These are phyloP conservation scores for Hucho hucho DNA, from an alignment of 2,113 vertebrate genomes.

Conservation along the genomic window DNA sequence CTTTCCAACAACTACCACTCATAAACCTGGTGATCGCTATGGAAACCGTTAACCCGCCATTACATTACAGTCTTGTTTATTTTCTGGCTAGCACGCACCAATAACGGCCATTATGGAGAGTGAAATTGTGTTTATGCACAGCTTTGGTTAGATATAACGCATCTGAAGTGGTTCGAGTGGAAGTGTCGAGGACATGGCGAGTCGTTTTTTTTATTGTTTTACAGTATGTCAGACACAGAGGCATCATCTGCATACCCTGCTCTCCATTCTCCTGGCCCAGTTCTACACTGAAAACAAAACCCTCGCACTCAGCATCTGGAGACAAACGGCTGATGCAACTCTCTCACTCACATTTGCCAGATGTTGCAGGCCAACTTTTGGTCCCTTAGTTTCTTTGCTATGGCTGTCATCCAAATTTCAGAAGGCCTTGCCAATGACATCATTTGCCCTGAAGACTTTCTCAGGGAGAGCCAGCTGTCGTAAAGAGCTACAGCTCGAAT, in stretches of 20 bases:
- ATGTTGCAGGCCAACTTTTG: constrained; percentile 40
- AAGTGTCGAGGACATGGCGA: too few species aligned
- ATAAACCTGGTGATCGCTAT: constrained; percentile 15
- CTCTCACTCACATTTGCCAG: constrained; percentile 38
- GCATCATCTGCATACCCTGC: constrained; percentile 38
- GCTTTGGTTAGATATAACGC: background rate
- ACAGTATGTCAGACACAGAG: constrained; percentile 51
- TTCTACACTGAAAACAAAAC: constrained; percentile 59
- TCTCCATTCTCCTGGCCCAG: constrained; percentile 32
- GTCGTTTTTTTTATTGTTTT: constrained; percentile 45
- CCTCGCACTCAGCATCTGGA: constrained; percentile 66
- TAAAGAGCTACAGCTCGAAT: constrained; percentile 38
- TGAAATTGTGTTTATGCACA: background rate
- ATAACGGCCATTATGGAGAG: background rate
- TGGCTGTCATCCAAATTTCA: constrained; percentile 63
- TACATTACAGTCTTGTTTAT: constrained; percentile 15
- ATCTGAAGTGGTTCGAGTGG: background rate
- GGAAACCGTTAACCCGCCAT: constrained; percentile 29
- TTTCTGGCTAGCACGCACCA: background rate
- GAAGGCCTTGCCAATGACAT: constrained; percentile 68
- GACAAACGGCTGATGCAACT: constrained; percentile 59
- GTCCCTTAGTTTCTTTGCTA: constrained; percentile 36
- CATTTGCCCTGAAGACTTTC: constrained; percentile 46
- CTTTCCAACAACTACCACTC: constrained; percentile 16
- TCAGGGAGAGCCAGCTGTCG: constrained; percentile 28